phyloP scores from a whole-genome alignment of 2,888 invertebrate genomes.

The Mythimna albipuncta region DNA sequence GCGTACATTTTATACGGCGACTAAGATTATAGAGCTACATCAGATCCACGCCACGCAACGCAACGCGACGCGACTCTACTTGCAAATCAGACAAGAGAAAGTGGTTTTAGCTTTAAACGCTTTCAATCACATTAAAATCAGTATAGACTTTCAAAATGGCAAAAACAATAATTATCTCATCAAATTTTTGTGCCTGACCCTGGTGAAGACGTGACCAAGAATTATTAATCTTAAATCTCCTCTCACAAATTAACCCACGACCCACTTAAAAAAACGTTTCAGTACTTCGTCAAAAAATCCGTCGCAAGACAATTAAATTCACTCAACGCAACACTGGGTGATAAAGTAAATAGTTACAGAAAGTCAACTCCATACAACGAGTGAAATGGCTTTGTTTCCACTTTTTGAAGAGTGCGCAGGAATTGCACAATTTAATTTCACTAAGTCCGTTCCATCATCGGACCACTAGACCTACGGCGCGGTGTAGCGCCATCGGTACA shows the following conservation, averaged over 20 bases:
- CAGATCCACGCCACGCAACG: no score
- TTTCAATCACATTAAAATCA: neutral
- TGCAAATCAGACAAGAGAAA: no score
- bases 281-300: conserved; percentile 57
- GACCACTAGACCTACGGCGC: no score
- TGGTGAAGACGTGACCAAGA: conserved; percentile 15
- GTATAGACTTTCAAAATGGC: neutral
- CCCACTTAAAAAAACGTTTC: conserved; percentile 40
- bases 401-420: no score
- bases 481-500: no score
- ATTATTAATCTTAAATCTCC: conserved; percentile 30
- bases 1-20: no score
- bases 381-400: no score
- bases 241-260: conserved; percentile 46
- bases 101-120: no score
- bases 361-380: neutral
- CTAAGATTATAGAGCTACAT: no score
- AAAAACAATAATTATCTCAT: neutral
- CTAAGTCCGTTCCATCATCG: no score
- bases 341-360: conserved; percentile 17
- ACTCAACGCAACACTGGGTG: conserved; percentile 64
- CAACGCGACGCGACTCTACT: no score
- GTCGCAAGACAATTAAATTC: conserved; percentile 73
- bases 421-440: no score
- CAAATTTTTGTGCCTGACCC: neutral